phyloP scores from a whole-genome alignment of 30 jellyfish, hydroid and myxozoan genomes.

The Hydra vulgaris region DNA sequence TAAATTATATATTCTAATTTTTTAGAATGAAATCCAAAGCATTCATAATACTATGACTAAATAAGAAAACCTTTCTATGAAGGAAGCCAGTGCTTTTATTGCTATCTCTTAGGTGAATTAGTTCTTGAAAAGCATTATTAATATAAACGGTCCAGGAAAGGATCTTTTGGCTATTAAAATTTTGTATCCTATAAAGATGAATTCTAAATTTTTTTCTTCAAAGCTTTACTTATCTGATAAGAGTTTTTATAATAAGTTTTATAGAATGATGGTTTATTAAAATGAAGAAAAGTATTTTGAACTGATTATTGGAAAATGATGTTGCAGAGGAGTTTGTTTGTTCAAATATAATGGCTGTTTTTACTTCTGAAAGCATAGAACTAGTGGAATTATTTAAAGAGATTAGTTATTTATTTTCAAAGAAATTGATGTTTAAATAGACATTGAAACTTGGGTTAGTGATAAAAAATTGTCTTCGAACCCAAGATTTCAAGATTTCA shows the following conservation, averaged over 20 bases:
- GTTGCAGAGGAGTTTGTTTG: neutral
- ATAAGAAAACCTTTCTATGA: neutral
- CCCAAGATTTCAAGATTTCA: neutral
- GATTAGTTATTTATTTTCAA: neutral
- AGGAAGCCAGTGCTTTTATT: neutral
- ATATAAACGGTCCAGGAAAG: neutral
- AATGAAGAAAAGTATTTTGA: neutral
- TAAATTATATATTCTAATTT: neutral
- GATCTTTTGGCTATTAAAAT: neutral
- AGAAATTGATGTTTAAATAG: neutral
- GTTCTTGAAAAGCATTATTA: neutral
- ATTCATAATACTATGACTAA: neutral
- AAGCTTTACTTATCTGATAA: neutral
- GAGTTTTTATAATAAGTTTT: neutral
- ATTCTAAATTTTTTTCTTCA: neutral
- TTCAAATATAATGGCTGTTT: neutral
- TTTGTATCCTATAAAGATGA: neutral
- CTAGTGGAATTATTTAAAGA: neutral
- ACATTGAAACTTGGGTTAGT: neutral
- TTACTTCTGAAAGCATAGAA: neutral
- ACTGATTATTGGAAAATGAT: neutral
- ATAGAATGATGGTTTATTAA: neutral
- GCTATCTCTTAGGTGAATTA: neutral
- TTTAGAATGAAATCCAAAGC: neutral
- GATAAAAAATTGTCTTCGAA: neutral